Base-by-base conservation (phyloP, 2,113 vertebrate genomes). In the Austrofundulus limnaeus region DNA sequence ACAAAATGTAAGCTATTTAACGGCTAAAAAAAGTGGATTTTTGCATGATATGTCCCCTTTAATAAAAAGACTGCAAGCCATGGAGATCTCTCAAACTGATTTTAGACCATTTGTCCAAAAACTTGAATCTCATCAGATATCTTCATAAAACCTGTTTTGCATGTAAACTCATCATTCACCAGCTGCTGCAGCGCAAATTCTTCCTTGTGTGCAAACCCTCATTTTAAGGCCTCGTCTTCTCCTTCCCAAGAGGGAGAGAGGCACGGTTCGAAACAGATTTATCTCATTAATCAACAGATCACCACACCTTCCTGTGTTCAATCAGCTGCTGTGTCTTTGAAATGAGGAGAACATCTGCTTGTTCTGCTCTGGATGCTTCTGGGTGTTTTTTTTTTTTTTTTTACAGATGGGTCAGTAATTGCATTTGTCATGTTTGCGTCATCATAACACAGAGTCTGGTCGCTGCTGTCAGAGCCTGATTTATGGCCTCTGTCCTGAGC, bases 171-270 rank as follows among this genome's bases (percentile, higher is more conserved):
- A 67, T 53, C 58, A 55, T 57, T 61, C 24, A 69, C 31, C 45
- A 71, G 23, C 61, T 70, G 51, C 39, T 37, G 34, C 24, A 39
- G 56, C 24, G 41, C 6, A 46, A 34, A 43, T 60, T 67, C 55
- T 61, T 75, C 53, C 65, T 72, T 45, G 61, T 74, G 82, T 84
- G 77, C 67, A 84, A 87, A 88, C 79, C 17, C 58, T 51, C 42
- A 16, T 25, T 62, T 31, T 49, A 45, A 66, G 58, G 70, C 58
- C 61, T 52, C 61, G 67, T 63, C 53, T 37, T 72, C 61, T 49
- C 20, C 48, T 69, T 31, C 48, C 41, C 62, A 66, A 55, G 37
- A 72, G 28, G 50, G 39, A 67, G 69, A 50, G 37, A 74, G 24
- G 58, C 37, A 1, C 65, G 52, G 70, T 70, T 70, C 76, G 74